Evolutionary conservation across 2,888 invertebrate species (phyloP), one percentile per base, ranked within the genome.

Genomic region (Seladonia tumulorum): DNA sequence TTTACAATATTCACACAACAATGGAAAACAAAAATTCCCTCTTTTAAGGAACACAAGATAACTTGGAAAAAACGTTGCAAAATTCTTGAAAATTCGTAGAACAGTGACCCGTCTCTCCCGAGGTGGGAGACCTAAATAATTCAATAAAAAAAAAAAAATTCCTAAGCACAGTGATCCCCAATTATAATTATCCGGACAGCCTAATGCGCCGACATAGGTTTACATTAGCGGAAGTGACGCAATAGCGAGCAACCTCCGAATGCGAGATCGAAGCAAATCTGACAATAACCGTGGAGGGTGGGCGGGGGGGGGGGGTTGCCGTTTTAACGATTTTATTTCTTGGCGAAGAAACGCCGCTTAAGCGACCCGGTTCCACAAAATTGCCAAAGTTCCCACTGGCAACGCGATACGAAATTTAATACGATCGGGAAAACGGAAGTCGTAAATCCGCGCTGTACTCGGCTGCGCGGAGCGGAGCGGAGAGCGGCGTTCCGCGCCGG

Each of bases 371-470:
- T 83, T 63, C 8, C 60, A 18, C 70, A 42, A 83, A 75, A 82
- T 83, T 71, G 57, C 74, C 18, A 25, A 81, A 82, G 82, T 81
- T 71, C 47, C 47, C 82, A 22, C 29, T 16, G 16, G 35, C 60
- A 63, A 75, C 60, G 10, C 74, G 70, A 75, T 83, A 49, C 45
- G 47, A 82, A 75, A 75, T 60, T 39, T 66, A 81, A 73, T 49
- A 77, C 66, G 70, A 39, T 81, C 74, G 70, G 25, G 47, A 47
- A 47, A 71, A 68, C 57, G 42, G 45, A 45, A 49, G 75, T 78
- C 84, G 71, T 83, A 66, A 77, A 71, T 73, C 73, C 80, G 12
- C n/a, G 42, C 22, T n/a, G 68, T 66, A 39, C 68, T 35, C 68
- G 68, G 35, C 7, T 16, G 29, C 14, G 60, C 29, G 2, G 1